phyloP scores from a whole-genome alignment of 2,113 vertebrate species.

The Lutjanus erythropterus region DNA sequence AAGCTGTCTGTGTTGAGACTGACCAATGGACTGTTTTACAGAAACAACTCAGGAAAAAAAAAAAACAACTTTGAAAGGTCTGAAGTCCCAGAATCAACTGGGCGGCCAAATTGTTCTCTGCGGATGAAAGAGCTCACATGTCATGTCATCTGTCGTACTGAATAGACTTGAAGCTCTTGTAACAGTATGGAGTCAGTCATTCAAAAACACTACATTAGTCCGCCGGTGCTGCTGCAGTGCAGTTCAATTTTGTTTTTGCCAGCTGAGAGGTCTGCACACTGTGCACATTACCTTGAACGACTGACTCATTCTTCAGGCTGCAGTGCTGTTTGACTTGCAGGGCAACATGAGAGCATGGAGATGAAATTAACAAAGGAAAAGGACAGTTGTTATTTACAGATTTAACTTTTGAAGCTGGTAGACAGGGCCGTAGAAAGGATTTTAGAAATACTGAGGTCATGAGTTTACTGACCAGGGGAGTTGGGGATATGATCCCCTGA shows the following conservation, averaged over 20 bases:
- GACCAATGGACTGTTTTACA: conserved; percentile 24
- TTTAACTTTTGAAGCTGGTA: conserved; percentile 12
- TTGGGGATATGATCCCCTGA: too few relatives aligned
- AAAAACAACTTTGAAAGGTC: conserved; percentile 17
- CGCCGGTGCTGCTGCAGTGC: conserved; percentile 38
- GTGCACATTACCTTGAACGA: conserved; percentile 45
- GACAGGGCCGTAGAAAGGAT: too few relatives aligned
- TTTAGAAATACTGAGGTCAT: too few relatives aligned
- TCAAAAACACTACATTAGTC: conserved; percentile 41
- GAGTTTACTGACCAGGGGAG: too few relatives aligned
- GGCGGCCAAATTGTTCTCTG: conserved; percentile 37
- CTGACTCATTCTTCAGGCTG: conserved; percentile 51
- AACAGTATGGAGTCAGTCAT: conserved; percentile 27
- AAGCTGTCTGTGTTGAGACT: background rate
- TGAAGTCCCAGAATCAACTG: conserved; percentile 15
- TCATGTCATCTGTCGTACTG: conserved; percentile 26
- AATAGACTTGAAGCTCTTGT: conserved; percentile 20
- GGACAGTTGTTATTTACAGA: conserved; percentile 30
- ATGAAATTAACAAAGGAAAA: conserved; percentile 33
- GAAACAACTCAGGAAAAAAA: background rate
- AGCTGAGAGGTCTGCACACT: conserved; percentile 29
- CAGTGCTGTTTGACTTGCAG: conserved; percentile 30
- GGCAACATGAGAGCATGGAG: conserved; percentile 9
- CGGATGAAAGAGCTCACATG: conserved; percentile 17
- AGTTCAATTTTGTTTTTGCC: conserved; percentile 55